Evolutionary conservation across 2,888 invertebrate genomes (phyloP).

Genomic region (Argynnis bischoffii): DNA sequence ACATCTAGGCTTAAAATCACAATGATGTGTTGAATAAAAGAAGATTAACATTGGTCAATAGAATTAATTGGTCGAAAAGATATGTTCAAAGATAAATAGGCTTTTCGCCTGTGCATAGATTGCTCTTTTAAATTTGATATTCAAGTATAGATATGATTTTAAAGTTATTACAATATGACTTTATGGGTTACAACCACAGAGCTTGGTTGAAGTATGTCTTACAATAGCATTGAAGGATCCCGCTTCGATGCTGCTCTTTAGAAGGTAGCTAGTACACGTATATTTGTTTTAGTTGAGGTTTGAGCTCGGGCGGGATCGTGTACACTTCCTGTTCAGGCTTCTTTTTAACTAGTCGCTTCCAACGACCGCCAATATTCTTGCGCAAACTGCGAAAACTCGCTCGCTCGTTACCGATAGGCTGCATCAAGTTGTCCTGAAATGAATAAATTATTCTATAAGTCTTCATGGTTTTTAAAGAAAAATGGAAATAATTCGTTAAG

Average conservation of each 20-base stretch:
- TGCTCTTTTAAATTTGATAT: constrained; percentile 60
- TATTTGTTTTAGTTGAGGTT: constrained; percentile 93
- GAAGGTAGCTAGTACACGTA: constrained; percentile 87
- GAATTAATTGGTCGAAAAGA: constrained; percentile 77
- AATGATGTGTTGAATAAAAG: constrained; percentile 73
- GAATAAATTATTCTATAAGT: constrained; percentile 45
- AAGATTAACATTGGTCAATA: constrained; percentile 72
- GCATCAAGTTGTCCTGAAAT: constrained; percentile 90
- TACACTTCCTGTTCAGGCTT: constrained; percentile 91
- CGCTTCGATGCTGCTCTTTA: constrained; percentile 62
- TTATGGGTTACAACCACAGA: constrained; percentile 64
- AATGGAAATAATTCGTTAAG: constrained; percentile 39
- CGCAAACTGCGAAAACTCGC: constrained; percentile 92
- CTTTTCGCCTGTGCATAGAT: constrained; percentile 61
- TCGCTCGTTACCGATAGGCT: constrained; percentile 86
- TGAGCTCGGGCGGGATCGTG: constrained; percentile 93
- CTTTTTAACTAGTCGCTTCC: constrained; percentile 92
- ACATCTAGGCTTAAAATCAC: constrained; percentile 80
- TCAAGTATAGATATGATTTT: constrained; percentile 53
- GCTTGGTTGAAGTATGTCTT: constrained; percentile 62
- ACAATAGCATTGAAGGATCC: constrained; percentile 64
- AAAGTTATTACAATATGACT: constrained; percentile 61
- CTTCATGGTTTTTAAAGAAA: too few relatives aligned
- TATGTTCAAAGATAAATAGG: constrained; percentile 71
- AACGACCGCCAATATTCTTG: constrained; percentile 92